Conservation (phyloP, 2,797 vertebrate species). For the Heterohyrax brucei region DNA sequence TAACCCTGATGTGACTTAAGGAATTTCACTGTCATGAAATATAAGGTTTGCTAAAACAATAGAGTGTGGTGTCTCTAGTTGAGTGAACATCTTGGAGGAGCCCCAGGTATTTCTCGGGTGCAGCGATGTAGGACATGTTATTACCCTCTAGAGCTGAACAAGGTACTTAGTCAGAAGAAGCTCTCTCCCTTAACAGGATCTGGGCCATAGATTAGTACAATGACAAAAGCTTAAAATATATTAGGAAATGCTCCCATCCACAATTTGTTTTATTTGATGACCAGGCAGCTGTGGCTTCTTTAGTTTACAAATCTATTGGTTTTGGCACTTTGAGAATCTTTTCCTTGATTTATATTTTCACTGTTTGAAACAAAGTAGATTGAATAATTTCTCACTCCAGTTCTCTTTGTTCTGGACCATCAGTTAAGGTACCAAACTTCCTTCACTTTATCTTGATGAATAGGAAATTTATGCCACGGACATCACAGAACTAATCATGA, state of each 20-base stretch:
- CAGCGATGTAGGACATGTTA: not conserved
- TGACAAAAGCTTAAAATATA: constrained; percentile 10
- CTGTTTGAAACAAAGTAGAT: constrained; percentile 33
- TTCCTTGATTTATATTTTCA: constrained; percentile 64
- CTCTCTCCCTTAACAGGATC: constrained; percentile 6
- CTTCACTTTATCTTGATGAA: constrained; percentile 73
- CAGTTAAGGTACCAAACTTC: constrained; percentile 60
- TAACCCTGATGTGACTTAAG: not conserved
- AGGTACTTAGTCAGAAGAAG: not conserved
- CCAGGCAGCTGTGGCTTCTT: not conserved
- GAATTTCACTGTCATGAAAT: constrained; percentile 10
- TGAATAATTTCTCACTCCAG: constrained; percentile 71
- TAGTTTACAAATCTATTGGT: constrained; percentile 29
- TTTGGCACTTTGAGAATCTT: constrained; percentile 38
- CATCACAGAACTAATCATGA: constrained; percentile 64
- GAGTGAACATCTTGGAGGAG: not conserved
- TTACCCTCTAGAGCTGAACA: not conserved
- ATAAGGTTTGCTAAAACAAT: constrained; percentile 25
- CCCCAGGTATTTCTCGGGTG: not conserved
- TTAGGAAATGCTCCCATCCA: not conserved
- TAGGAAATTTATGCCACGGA: constrained; percentile 73
- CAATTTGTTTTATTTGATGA: not conserved
- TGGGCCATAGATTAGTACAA: constrained; percentile 18
- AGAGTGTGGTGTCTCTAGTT: not conserved
- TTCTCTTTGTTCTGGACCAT: constrained; percentile 60